phyloP scores from a whole-genome alignment of 2,113 vertebrate species.

The Phyllopteryx taeniolatus region DNA sequence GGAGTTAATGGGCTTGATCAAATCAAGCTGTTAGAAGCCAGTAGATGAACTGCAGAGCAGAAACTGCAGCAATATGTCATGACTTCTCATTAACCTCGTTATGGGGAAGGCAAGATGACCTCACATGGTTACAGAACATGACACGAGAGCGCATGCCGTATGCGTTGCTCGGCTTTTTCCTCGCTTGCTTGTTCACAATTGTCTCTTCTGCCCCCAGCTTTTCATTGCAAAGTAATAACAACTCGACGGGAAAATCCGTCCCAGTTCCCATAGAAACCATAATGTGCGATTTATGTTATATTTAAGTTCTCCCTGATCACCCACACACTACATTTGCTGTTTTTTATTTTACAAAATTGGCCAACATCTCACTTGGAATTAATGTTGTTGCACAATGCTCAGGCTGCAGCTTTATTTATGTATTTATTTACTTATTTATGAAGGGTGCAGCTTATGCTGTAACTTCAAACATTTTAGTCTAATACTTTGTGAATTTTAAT shows the following conservation, averaged over 20 bases:
- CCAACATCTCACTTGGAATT: constrained; percentile 48
- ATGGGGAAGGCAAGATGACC: constrained; percentile 22
- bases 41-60: constrained; percentile 27
- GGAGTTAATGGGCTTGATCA: constrained; percentile 14
- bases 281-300: constrained; percentile 52
- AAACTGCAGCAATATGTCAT: constrained; percentile 30
- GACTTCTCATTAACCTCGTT: constrained; percentile 39
- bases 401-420: background rate
- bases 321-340: constrained; percentile 28
- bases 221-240: constrained; percentile 46
- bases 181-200: constrained; percentile 7
- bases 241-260: constrained; percentile 38
- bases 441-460: background rate
- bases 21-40: constrained; percentile 30
- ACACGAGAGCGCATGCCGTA: constrained; percentile 21
- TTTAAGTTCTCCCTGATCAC: constrained; percentile 41
- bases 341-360: constrained; percentile 44
- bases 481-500: too few relatives aligned
- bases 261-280: constrained; percentile 61
- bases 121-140: constrained; percentile 16
- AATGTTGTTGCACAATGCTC: constrained; percentile 28
- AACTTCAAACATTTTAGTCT: background rate
- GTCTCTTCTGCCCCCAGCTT: constrained; percentile 7
- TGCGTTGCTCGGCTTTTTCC: background rate
- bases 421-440: background rate